Base-by-base conservation (phyloP, 2,888 invertebrate species). In the Palloptera scutellata region DNA sequence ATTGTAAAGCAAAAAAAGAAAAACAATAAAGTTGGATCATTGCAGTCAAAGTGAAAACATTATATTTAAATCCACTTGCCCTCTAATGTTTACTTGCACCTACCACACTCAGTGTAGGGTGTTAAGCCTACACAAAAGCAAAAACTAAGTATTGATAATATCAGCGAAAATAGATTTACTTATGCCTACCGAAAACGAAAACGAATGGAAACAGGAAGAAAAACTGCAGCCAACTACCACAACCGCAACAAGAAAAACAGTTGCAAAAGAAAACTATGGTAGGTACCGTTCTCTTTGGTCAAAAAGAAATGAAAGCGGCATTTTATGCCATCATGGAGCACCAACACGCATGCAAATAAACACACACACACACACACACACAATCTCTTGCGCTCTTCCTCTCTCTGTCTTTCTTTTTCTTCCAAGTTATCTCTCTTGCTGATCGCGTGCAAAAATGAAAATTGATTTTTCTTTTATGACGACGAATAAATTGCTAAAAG, bases 401-500 rank as follows among this genome's bases (percentile, higher is more conserved):
- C 41, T 58, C 51, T 17, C 15, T 53, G 40, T 11, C 19, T 40
- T 20, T 15, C 41, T 10, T 48, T 65, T 10, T 51, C 11, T 19
- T 48, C 12, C 59, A n/a, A n/a, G n/a, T n/a, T 48, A 19, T 54
- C 30, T 11, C 48, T n/a, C 41, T 41, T 41, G 20, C n/a, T 58
- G 53, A 57, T 11, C 17, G n/a, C 30, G 15, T 48, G 17, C 48
- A 43, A 19, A 40, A 40, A 43, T 40, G 48, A 52, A 20, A n/a
- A 41, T 17, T 20, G 8, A 15, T 30, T 61, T 52, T 64, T 51
- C 54, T 62, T 41, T 48, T 58, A 30, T 54, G 43, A 40, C 42
- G 20, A 40, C 59, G 57, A 54, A 54, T 43, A 40, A 54, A 30
- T 15, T 12, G 30, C 3, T 73, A 77, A 78, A 80, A 75, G 76